A percentile compares a stretch with the other conserved stretches of the same genome.
Conservation (phyloP, 1,140 invertebrate species). For the Drosophila malerkotliana region DNA sequence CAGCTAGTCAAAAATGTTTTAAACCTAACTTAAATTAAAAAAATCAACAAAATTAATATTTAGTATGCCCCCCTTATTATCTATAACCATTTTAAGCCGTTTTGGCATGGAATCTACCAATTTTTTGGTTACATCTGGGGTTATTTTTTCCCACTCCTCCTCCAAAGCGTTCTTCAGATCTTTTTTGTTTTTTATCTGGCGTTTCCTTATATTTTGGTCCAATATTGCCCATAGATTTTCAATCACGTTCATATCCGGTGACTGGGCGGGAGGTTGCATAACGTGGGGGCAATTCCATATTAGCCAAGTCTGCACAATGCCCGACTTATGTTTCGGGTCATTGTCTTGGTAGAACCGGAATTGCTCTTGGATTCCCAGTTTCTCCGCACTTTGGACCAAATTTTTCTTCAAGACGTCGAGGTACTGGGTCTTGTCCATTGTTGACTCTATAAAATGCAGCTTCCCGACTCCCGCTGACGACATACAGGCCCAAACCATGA, state of each 20-base stretch:
- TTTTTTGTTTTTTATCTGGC: no score
- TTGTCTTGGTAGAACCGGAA: background rate
- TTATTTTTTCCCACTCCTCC: no score
- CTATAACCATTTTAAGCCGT: no score
- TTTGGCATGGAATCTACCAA: no score
- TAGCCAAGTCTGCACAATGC: background rate
- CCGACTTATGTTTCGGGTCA: background rate
- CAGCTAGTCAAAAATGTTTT: no score
- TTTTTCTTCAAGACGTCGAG: background rate
- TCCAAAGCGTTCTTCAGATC: no score
- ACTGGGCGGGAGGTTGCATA: background rate
- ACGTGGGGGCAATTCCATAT: background rate
- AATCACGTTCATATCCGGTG: background rate
- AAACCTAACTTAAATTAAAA: no score
- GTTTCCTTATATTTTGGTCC: no score
- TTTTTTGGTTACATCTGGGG: no score
- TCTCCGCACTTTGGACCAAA: background rate
- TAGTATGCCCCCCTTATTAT: no score
- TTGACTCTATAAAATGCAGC: background rate
- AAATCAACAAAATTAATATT: no score
- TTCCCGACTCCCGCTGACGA: background rate
- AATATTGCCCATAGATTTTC: no score
- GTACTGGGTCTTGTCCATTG: background rate
- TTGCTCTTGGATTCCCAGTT: background rate
- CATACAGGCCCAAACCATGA: slow-evolving; percentile 2